A percentile compares a stretch with the other conserved stretches of the same genome.
Evolutionary conservation across 2,797 vertebrate species (phyloP).

Genomic region (Sebastolobus altivelis): DNA sequence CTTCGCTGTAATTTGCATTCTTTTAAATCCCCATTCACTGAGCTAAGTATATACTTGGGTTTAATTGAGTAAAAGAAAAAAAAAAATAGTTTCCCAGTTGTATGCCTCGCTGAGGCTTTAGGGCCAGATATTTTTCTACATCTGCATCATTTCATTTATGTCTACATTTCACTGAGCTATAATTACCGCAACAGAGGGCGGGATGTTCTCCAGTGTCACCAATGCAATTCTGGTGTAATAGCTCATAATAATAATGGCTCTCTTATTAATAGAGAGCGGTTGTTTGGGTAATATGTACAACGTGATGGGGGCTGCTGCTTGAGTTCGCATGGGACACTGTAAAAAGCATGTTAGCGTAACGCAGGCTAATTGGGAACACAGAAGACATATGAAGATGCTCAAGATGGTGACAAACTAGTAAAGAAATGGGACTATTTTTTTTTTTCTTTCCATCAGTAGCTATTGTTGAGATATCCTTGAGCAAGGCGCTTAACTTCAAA

Average conservation of each 20-base stretch:
- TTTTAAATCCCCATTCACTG: constrained; percentile 58
- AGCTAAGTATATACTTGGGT: constrained; percentile 65
- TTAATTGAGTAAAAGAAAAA: constrained; percentile 55
- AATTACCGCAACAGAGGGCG: constrained; percentile 69
- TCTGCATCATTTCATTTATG: constrained; percentile 73
- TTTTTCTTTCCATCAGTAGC: constrained; percentile 6
- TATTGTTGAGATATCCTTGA: constrained; percentile 13
- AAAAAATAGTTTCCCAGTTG: constrained; percentile 49
- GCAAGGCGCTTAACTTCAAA: constrained; percentile 21
- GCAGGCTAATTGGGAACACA: constrained; percentile 13
- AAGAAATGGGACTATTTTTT: background rate
- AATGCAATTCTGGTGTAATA: constrained; percentile 66
- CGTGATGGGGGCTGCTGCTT: constrained; percentile 23
- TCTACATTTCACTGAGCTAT: constrained; percentile 74
- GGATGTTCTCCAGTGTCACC: constrained; percentile 69
- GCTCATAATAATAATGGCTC: constrained; percentile 68
- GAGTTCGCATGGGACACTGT: constrained; percentile 31
- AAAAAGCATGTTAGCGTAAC: constrained; percentile 23
- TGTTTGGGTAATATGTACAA: constrained; percentile 50
- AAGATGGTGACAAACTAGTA: background rate
- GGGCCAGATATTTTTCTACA: constrained; percentile 61
- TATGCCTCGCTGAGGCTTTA: constrained; percentile 52
- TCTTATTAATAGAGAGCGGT: constrained; percentile 62
- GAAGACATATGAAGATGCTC: background rate
- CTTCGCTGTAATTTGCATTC: constrained; percentile 63